These are phyloP conservation scores for Drosophila diplacantha DNA, from an alignment of 2,888 invertebrate species.

Conservation along the genomic window DNA sequence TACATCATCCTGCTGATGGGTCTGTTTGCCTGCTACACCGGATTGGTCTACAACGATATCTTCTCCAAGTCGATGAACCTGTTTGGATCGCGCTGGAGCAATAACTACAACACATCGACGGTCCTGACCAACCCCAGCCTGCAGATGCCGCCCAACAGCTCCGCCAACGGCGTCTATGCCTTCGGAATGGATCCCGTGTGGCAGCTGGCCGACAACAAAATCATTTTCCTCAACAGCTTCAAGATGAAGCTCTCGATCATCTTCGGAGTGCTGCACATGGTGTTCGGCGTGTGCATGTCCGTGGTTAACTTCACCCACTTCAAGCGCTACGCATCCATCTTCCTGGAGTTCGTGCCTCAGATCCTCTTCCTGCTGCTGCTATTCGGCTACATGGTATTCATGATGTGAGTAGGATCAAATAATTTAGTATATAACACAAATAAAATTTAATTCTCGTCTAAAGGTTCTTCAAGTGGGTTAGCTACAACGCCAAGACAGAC, in stretches of 20 bases:
- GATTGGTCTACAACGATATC: constrained; percentile 97
- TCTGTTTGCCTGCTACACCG: constrained; percentile 97
- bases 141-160: constrained; percentile 82
- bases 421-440: too few relatives aligned
- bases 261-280: constrained; percentile 95
- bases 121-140: constrained; percentile 79
- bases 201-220: constrained; percentile 92
- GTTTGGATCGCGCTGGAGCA: constrained; percentile 92
- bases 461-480: constrained; percentile 90
- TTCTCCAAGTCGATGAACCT: constrained; percentile 97
- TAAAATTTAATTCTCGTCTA: not conserved
- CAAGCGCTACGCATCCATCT: constrained; percentile 82
- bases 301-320: constrained; percentile 88
- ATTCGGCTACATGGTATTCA: constrained; percentile 93
- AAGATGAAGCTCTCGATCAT: constrained; percentile 98
- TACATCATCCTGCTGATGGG: constrained; percentile 99
- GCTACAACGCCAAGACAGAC: constrained; percentile 80
- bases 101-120: constrained; percentile 80
- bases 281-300: constrained; percentile 93
- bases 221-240: constrained; percentile 95
- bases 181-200: constrained; percentile 90
- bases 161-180: constrained; percentile 80
- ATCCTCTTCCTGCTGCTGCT: constrained; percentile 90
- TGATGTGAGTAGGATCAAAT: constrained; percentile 80
- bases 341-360: constrained; percentile 95